Conservation (phyloP, 2,797 vertebrate genomes). For the Coreius guichenoti region DNA sequence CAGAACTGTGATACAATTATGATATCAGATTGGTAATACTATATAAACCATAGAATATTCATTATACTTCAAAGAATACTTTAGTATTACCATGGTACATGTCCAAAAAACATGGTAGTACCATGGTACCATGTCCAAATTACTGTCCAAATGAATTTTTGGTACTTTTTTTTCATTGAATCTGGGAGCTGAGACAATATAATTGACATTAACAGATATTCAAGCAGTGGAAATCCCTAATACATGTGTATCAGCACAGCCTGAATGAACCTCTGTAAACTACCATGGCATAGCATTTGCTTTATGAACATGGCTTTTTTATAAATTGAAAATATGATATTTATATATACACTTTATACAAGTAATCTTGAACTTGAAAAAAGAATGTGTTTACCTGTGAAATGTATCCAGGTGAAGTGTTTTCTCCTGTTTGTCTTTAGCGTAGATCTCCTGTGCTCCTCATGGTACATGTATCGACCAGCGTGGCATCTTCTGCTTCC, state of each 20-base stretch:
- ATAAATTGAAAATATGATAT: not conserved
- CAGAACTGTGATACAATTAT: not conserved
- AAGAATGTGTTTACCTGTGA: conserved; percentile 70
- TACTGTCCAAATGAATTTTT: no score
- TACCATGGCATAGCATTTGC: not conserved
- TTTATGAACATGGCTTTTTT: not conserved
- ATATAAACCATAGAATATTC: not conserved
- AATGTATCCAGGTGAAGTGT: conserved; percentile 76
- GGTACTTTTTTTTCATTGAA: not conserved
- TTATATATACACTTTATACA: not conserved
- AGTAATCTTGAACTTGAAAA: not conserved
- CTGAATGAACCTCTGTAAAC: not conserved
- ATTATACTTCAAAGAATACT: not conserved
- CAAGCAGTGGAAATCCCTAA: not conserved
- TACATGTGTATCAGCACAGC: not conserved
- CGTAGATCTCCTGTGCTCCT: conserved; percentile 66
- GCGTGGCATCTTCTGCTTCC: conserved; percentile 70
- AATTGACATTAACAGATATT: not conserved
- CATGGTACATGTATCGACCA: conserved; percentile 72
- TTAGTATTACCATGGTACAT: not conserved
- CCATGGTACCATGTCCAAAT: not conserved
- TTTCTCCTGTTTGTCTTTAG: conserved; percentile 71
- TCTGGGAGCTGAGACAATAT: not conserved
- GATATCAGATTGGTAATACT: not conserved
- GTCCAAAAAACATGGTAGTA: not conserved